These are phyloP conservation scores for Oreamnos americanus DNA, from an alignment of 2,113 vertebrate genomes.

Conservation along the genomic window DNA sequence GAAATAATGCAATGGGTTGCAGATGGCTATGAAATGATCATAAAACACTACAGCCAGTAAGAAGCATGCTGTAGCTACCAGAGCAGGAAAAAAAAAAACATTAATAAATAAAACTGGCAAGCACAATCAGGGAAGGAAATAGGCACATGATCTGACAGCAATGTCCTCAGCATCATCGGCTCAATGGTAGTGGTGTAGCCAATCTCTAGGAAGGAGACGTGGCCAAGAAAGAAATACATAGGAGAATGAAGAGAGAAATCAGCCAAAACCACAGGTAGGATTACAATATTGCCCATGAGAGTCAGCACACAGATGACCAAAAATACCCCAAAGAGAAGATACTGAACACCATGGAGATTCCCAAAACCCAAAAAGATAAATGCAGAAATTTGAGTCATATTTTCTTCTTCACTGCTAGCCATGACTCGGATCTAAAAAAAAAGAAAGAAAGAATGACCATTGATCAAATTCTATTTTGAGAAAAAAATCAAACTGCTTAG, in stretches of 20 bases:
- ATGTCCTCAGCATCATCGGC: slow-evolving; percentile 2
- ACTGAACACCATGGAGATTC: slow-evolving; percentile 26
- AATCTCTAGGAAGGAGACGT: slow-evolving; percentile 59
- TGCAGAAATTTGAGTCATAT: slow-evolving; percentile 52
- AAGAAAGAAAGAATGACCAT: neutral
- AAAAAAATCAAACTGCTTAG: slow-evolving; percentile 9
- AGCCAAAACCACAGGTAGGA: slow-evolving; percentile 32
- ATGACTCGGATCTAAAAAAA: slow-evolving; percentile 38
- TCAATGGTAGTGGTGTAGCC: slow-evolving; percentile 35
- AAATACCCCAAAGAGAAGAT: slow-evolving; percentile 53
- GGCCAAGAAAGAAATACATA: slow-evolving; percentile 60
- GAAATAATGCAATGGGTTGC: slow-evolving; percentile 43
- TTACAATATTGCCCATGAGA: slow-evolving; percentile 44
- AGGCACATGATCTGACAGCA: slow-evolving; percentile 20
- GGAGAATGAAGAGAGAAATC: neutral
- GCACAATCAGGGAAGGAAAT: slow-evolving; percentile 49
- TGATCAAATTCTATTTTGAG: slow-evolving; percentile 35
- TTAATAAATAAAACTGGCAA: slow-evolving; percentile 44
- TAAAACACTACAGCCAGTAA: slow-evolving; percentile 52
- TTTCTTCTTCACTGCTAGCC: slow-evolving; percentile 31
- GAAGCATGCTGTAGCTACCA: slow-evolving; percentile 44
- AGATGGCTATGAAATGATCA: slow-evolving; percentile 43
- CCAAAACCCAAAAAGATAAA: slow-evolving; percentile 56
- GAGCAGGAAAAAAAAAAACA: neutral
- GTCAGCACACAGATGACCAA: slow-evolving; percentile 16